Base-by-base conservation (phyloP, 2,797 vertebrate species). In the Peromyscus nudipes region DNA sequence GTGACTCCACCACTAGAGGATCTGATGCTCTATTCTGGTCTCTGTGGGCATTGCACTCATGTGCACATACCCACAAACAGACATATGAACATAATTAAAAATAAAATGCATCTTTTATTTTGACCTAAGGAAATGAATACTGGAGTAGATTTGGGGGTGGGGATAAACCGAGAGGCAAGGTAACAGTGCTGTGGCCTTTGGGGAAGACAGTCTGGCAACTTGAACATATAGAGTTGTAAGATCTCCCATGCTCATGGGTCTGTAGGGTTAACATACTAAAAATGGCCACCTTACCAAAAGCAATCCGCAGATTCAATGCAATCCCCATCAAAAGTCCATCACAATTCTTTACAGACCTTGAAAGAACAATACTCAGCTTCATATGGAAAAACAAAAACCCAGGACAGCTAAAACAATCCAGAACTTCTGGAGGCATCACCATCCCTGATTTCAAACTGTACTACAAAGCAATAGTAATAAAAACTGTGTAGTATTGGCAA, bases 171-270 rank as follows among this genome's bases (percentile, higher is more conserved):
- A 31, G 84, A 88, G 75, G 49, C 92, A 94, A 92, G 79, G 1
- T 19, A 76, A 67, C 3, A 43, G 4, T 67, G 4, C 31, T 40
- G 49, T 6, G 62, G 4, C 13, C 9, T 92, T 92, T 85, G 71
- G 37, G 27, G n/a, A 96, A 96, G 25, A 55, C 31, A 91, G 93
- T 62, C 67, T 82, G 71, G 57, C 62, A 75, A 87, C 34, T 43
- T 89, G 49, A 92, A 95, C 60, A 57, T 60, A 79, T 37, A 92
- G 80, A 73, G 37, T 40, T 73, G 21, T 73, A 73, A 73, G 37
- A 73, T 73, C 37, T 25, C 4, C 11, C 71, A 73, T 40, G 37
- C 2, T 73, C 21, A 40, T 40, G 37, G 4, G 40, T 25, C 71
- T 73, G 21, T 25, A 40, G 21, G 37, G 25, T 23, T 40, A 73